Evolutionary conservation across 2,113 vertebrate genomes (phyloP).

Genomic region (Sinocyclocheilus anshuiensis): DNA sequence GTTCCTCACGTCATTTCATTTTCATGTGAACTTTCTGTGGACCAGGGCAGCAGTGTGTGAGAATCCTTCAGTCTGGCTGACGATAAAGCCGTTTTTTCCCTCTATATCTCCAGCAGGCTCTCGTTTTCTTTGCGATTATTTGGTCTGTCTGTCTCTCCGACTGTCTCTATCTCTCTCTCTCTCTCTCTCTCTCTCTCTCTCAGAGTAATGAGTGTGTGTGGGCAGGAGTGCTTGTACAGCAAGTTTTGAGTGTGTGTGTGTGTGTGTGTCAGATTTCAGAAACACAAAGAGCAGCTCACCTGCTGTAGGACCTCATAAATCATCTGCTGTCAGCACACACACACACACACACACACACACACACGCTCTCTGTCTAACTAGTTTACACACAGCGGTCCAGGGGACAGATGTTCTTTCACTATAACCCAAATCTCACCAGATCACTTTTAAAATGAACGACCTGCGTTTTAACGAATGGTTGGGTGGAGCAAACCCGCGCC

Average conservation of each 20-base stretch:
- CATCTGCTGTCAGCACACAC: constrained; percentile 53
- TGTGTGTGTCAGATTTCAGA: constrained; percentile 34
- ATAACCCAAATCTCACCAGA: constrained; percentile 5
- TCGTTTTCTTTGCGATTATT: background rate
- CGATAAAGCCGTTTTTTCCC: background rate
- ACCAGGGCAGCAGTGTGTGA: constrained; percentile 47
- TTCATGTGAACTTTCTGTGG: constrained; percentile 12
- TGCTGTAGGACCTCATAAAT: constrained; percentile 59
- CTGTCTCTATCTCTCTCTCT: constrained; percentile 17
- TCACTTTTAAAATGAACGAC: constrained; percentile 20
- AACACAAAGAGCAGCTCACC: constrained; percentile 51
- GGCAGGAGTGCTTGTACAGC: constrained; percentile 31
- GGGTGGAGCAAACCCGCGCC: background rate
- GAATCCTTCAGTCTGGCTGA: constrained; percentile 19
- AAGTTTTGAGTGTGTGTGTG: background rate
- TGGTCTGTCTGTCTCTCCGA: background rate
- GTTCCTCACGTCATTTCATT: background rate
- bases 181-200: constrained; percentile 16
- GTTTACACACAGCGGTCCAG: constrained; percentile 22
- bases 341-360: background rate
- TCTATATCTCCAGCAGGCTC: background rate
- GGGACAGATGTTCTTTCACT: constrained; percentile 29
- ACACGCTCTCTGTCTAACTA: background rate
- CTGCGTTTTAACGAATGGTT: constrained; percentile 16
- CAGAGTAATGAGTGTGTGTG: constrained; percentile 32